Base-by-base conservation (phyloP, 1,140 invertebrate species). In the Heliconius hermathena region DNA sequence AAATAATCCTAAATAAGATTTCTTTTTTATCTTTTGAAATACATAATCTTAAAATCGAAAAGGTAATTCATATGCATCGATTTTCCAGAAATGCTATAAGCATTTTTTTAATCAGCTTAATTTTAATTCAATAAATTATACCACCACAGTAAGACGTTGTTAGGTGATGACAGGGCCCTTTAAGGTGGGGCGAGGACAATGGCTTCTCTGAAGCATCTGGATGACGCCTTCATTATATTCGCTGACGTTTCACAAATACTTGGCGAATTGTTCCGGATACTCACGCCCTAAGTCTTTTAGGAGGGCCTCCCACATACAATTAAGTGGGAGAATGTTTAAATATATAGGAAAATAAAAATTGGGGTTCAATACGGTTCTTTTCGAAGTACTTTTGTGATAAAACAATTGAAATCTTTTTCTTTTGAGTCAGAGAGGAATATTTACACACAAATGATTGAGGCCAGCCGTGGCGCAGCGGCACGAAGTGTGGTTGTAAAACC, bases 221-320 rank as follows among this genome's bases (percentile, higher is more conserved):
- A 87, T 88, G 87, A 89, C 87, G 85, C 86, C 85, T 91, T 88
- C 89, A 89, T 90, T 90, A 89, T 77, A 84, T 82, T 66, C 82
- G 84, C 80, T 89, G 89, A 89, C 84, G 84, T 88, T 85, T 86
- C 74, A 77, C 82, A 86, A 90, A 85, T 87, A 85, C 84, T 85
- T 77, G 54, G 71, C 78, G 80, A 85, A 87, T 87, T 87, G 74
- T 75, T 72, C 70, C 76, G 76, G 76, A 72, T 9, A 54, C 26
- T 77, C 60, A 49, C 41, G 70, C 71, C 71, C 36, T n/a, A 41
- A 36, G 71, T 72, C 33, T 77, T 72, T 70, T 49, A 49, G 76
- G 60, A 77, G 76, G 46, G 70, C 70, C 22, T n/a, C 33, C 54
- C 52, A 33, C 22, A 66, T 18, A 76, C 11, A 76, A 18, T 75